Conservation (phyloP, 2,797 vertebrate species). For the Erpetoichthys calabaricus region DNA sequence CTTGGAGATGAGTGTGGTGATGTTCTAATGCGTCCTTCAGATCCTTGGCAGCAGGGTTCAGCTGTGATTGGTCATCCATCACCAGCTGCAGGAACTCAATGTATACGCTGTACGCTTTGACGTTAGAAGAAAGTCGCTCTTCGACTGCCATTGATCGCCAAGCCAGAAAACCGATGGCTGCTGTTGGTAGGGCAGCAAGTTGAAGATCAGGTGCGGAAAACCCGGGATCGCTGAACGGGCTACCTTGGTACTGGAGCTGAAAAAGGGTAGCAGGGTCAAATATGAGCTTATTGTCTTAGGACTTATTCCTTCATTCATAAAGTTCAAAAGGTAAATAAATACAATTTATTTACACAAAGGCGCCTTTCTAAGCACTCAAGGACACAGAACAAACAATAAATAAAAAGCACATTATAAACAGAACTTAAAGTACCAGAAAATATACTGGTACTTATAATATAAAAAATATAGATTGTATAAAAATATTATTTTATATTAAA, state of each 20-base stretch:
- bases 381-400: too few relatives aligned
- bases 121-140: constrained; percentile 19
- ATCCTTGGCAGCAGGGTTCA: constrained; percentile 22
- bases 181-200: constrained; percentile 26
- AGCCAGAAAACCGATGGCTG: constrained; percentile 15
- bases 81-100: constrained; percentile 33
- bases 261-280: not conserved
- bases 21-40: constrained; percentile 23
- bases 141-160: constrained; percentile 27
- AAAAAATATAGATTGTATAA: too few relatives aligned
- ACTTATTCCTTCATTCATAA: too few relatives aligned
- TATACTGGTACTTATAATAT: too few relatives aligned
- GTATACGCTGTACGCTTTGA: constrained; percentile 26
- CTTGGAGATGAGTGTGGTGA: constrained; percentile 25
- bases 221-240: constrained; percentile 30
- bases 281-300: too few relatives aligned
- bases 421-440: too few relatives aligned
- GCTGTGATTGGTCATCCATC: constrained; percentile 25
- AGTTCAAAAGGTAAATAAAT: too few relatives aligned
- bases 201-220: constrained; percentile 24
- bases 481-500: too few relatives aligned
- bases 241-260: constrained; percentile 33
- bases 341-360: too few relatives aligned
- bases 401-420: too few relatives aligned
- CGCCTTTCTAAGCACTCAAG: too few relatives aligned